Conservation (phyloP, 2,113 vertebrate genomes). For the Ophthalmolycus amberensis region DNA sequence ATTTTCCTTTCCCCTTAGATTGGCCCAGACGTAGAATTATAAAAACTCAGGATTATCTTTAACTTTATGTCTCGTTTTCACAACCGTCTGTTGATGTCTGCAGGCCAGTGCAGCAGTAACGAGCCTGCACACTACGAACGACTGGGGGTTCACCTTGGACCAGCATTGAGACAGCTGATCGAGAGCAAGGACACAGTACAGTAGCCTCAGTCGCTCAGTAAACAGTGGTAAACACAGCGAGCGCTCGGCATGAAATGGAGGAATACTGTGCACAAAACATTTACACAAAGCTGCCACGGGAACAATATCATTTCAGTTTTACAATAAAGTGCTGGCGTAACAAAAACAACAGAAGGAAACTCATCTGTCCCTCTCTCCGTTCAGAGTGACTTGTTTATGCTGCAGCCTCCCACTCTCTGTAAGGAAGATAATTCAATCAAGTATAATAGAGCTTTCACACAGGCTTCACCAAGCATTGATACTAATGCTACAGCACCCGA, state of each 20-base stretch:
- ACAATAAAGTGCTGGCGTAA: conserved; percentile 73
- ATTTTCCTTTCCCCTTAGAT: neutral
- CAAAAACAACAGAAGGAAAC: conserved; percentile 64
- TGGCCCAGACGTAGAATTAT: neutral
- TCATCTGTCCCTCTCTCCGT: conserved; percentile 46
- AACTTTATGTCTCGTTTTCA: neutral
- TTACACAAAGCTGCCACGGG: conserved; percentile 78
- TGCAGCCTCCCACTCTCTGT: conserved; percentile 22
- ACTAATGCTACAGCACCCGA: conserved; percentile 1
- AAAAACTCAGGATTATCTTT: conserved; percentile 1
- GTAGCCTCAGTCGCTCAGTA: conserved; percentile 75
- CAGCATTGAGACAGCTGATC: conserved; percentile 44
- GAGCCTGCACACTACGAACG: neutral
- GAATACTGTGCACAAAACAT: conserved; percentile 75
- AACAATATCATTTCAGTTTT: conserved; percentile 80
- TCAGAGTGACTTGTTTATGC: conserved; percentile 62
- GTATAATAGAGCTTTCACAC: conserved; percentile 53
- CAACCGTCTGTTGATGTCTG: neutral
- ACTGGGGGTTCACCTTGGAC: conserved; percentile 20
- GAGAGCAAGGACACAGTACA: conserved; percentile 68
- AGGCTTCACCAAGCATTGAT: conserved; percentile 32
- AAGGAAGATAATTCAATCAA: conserved; percentile 67
- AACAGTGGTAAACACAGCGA: conserved; percentile 80
- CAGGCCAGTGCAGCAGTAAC: conserved; percentile 4
- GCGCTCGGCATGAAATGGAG: conserved; percentile 65